These are phyloP conservation scores for Apotomis turbidana DNA, from an alignment of 2,888 invertebrate genomes.

Conservation along the genomic window DNA sequence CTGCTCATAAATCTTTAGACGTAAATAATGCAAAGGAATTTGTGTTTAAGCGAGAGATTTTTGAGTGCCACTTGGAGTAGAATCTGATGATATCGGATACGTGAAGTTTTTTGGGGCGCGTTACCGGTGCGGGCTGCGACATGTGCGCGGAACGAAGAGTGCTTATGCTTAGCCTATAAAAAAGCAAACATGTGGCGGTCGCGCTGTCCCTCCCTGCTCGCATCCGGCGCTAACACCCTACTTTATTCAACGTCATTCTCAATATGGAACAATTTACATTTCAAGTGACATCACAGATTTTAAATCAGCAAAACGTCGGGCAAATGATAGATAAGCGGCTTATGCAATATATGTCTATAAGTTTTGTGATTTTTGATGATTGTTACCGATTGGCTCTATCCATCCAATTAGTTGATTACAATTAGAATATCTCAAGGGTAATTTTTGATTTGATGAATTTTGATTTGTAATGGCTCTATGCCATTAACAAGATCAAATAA, in stretches of 20 bases:
- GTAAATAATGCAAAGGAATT: slow-evolving; percentile 2
- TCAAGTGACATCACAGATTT: slow-evolving; percentile 23
- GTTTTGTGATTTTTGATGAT: not conserved
- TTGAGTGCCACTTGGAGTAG: slow-evolving; percentile 29
- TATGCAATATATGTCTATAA: not conserved
- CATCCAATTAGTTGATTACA: too few relatives aligned
- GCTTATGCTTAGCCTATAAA: slow-evolving; percentile 51
- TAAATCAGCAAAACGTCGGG: slow-evolving; percentile 2
- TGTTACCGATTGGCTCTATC: too few relatives aligned
- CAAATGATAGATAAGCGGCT: slow-evolving; percentile 10
- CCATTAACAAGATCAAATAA: too few relatives aligned
- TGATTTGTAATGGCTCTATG: too few relatives aligned
- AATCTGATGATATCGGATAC: slow-evolving; percentile 15
- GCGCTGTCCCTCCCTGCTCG: slow-evolving; percentile 45
- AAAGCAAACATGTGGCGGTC: slow-evolving; percentile 60
- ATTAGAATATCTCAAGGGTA: too few relatives aligned
- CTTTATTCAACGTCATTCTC: slow-evolving; percentile 44
- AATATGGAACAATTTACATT: slow-evolving; percentile 31
- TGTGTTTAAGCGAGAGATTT: slow-evolving; percentile 14
- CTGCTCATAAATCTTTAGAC: not conserved
- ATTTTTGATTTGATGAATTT: too few relatives aligned
- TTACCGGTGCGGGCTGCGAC: slow-evolving; percentile 50
- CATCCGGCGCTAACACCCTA: slow-evolving; percentile 60
- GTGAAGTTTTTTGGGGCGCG: slow-evolving; percentile 21
- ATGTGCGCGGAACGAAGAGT: slow-evolving; percentile 59